A percentile compares a stretch with the other conserved stretches of the same genome.
Conservation (phyloP, 2,888 invertebrate species). For the Parthenolecanium corni region DNA sequence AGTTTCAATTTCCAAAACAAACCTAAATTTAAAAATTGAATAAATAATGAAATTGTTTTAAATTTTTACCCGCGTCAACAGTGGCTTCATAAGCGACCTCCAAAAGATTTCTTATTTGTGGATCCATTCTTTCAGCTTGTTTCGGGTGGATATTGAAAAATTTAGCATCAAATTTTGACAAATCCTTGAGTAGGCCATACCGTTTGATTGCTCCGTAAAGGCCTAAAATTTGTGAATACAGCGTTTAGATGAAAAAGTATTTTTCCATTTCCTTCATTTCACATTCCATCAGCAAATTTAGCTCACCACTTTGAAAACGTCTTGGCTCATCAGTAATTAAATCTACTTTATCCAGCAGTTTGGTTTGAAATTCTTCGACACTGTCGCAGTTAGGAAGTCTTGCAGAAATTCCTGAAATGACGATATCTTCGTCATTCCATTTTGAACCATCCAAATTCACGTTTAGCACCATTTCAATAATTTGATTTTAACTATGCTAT, state of each 20-base stretch:
- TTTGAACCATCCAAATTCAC: slow-evolving; percentile 14
- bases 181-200: slow-evolving; percentile 30
- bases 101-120: slow-evolving; percentile 42
- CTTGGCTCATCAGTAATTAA: slow-evolving; percentile 23
- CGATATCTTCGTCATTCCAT: slow-evolving; percentile 27
- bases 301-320: slow-evolving; percentile 23
- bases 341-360: slow-evolving; percentile 17
- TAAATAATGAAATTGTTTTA: not conserved
- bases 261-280: not conserved
- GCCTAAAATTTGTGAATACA: slow-evolving; percentile 8
- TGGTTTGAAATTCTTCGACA: slow-evolving; percentile 24
- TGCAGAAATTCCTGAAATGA: slow-evolving; percentile 22
- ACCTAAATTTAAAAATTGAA: too few species aligned
- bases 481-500: too few species aligned
- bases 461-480: too few species aligned
- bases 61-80: slow-evolving; percentile 40
- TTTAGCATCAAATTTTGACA: slow-evolving; percentile 37
- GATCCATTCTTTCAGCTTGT: slow-evolving; percentile 40
- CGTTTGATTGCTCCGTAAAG: slow-evolving; percentile 30
- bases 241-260: not conserved
- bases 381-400: slow-evolving; percentile 24
- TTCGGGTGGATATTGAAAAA: slow-evolving; percentile 38
- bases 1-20: too few species aligned
- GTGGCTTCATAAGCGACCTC: slow-evolving; percentile 44
- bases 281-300: not conserved